Percentiles rank a stretch among this genome's conserved stretches.
phyloP scores from a whole-genome alignment of 1,140 invertebrate species.

The Thaumetopoea pityocampa region DNA sequence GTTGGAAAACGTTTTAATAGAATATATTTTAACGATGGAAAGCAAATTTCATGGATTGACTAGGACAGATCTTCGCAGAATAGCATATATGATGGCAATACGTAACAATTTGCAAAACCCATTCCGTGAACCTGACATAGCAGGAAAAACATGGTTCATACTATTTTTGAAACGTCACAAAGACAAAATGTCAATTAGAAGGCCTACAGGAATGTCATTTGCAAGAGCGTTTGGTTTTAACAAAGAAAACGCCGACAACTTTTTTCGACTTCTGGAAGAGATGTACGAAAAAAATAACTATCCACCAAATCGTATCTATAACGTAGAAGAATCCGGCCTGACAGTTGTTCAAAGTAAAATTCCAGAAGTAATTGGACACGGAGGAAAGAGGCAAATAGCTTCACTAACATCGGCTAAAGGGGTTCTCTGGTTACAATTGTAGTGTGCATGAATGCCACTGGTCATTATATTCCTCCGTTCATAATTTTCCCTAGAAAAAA shows the following conservation, averaged over 20 bases:
- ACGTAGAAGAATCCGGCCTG: slow-evolving; percentile 38
- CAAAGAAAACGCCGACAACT: slow-evolving; percentile 20
- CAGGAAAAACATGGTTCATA: slow-evolving; percentile 14
- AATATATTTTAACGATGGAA: slow-evolving; percentile 20
- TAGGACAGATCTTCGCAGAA: slow-evolving; percentile 16
- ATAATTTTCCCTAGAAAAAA: slow-evolving; percentile 32
- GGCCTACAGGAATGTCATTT: slow-evolving; percentile 21
- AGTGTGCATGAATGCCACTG: slow-evolving; percentile 18
- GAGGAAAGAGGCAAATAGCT: slow-evolving; percentile 22
- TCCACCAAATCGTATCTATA: slow-evolving; percentile 28
- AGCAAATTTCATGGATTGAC: slow-evolving; percentile 18
- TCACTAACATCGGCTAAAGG: slow-evolving; percentile 22
- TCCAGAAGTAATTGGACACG: slow-evolving; percentile 14
- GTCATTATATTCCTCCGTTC: slow-evolving; percentile 21
- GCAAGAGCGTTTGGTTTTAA: slow-evolving; percentile 19
- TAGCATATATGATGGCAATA: slow-evolving; percentile 20
- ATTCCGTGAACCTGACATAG: slow-evolving; percentile 11
- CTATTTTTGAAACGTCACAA: slow-evolving; percentile 19
- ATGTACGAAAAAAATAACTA: slow-evolving; percentile 13
- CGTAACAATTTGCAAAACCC: slow-evolving; percentile 17
- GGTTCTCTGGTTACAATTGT: slow-evolving; percentile 22
- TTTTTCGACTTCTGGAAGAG: slow-evolving; percentile 18
- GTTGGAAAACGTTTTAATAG: slow-evolving; percentile 18
- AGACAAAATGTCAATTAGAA: slow-evolving; percentile 19
- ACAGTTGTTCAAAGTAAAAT: slow-evolving; percentile 28